Evolutionary conservation across 2,113 vertebrate genomes (phyloP).

Genomic region (Strix uralensis): DNA sequence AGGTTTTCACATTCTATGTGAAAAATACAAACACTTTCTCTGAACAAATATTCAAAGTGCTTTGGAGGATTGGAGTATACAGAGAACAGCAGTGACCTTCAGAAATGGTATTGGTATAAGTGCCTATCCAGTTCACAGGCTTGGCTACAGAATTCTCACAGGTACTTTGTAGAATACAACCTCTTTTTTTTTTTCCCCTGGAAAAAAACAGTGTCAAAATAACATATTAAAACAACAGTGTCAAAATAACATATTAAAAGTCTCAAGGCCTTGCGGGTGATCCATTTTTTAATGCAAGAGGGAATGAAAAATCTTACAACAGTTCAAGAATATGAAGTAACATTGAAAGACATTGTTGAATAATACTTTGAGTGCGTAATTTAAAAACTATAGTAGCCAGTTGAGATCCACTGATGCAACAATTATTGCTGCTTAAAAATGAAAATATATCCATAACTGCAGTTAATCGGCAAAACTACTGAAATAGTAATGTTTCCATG

Average conservation of each 20-base stretch:
- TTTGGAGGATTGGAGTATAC: background rate
- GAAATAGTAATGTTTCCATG: background rate
- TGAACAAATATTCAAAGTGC: background rate
- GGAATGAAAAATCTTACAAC: background rate
- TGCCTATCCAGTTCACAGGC: background rate
- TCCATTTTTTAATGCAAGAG: background rate
- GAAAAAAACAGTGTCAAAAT: background rate
- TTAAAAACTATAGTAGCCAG: background rate
- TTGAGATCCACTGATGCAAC: background rate
- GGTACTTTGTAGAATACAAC: background rate
- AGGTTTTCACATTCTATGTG: background rate
- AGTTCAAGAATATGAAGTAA: background rate
- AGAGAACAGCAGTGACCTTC: background rate
- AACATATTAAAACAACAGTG: background rate
- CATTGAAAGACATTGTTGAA: background rate
- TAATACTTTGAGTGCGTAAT: background rate
- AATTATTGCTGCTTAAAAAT: background rate
- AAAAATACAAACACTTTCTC: background rate
- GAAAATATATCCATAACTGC: background rate
- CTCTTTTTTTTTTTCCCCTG: background rate
- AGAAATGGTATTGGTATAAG: background rate
- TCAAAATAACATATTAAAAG: background rate
- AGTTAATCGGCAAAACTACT: background rate
- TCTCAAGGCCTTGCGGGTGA: background rate
- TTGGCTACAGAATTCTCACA: background rate